phyloP scores from a whole-genome alignment of 2,888 invertebrate species.

The Drosophila prostipennis region DNA sequence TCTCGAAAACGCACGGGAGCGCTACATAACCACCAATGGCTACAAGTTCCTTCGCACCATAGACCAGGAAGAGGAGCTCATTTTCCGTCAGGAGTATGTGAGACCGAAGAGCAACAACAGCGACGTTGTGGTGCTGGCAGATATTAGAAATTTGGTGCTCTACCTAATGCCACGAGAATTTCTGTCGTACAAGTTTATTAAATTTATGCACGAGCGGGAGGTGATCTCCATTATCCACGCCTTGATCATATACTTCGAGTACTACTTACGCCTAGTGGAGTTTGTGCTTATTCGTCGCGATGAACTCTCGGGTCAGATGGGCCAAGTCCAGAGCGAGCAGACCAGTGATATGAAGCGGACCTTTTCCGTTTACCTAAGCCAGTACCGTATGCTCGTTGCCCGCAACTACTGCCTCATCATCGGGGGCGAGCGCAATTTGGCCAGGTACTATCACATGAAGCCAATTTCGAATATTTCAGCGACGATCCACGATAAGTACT shows the following conservation, averaged over 20 bases:
- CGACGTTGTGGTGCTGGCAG: conserved; percentile 76
- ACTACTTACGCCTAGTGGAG: conserved; percentile 82
- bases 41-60: conserved; percentile 72
- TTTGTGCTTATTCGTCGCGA: conserved; percentile 81
- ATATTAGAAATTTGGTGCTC: conserved; percentile 81
- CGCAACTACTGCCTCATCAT: conserved; percentile 82
- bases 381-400: conserved; percentile 81
- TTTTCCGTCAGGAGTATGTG: conserved; percentile 76
- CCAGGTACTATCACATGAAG: conserved; percentile 76
- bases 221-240: conserved; percentile 78
- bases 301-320: conserved; percentile 71
- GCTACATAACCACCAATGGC: conserved; percentile 62
- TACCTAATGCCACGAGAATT: conserved; percentile 78
- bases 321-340: conserved; percentile 77
- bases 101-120: conserved; percentile 64
- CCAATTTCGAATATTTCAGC: conserved; percentile 72
- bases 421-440: conserved; percentile 73
- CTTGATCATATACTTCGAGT: conserved; percentile 82
- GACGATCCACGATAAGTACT: conserved; percentile 68
- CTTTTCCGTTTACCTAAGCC: conserved; percentile 77
- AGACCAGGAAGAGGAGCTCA: conserved; percentile 80
- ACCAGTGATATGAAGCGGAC: conserved; percentile 77
- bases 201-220: conserved; percentile 77
- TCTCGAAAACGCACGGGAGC: conserved; percentile 47
- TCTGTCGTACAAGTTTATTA: conserved; percentile 69